Percentiles rank a stretch among this genome's conserved stretches.
phyloP scores from a whole-genome alignment of 2,888 invertebrate genomes.

The Monoplex corrugatus region DNA sequence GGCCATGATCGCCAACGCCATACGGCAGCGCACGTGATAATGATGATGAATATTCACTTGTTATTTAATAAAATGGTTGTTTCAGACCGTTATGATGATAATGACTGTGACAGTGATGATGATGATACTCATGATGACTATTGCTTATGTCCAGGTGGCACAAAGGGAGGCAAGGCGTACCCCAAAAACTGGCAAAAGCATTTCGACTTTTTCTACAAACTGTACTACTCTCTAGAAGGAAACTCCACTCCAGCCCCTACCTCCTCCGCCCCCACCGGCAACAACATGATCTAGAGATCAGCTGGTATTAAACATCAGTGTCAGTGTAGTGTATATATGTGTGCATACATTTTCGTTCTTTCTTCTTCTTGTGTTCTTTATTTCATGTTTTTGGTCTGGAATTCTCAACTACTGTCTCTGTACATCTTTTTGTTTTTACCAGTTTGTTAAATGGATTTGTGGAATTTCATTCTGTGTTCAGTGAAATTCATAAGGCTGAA shows the following conservation, averaged over 20 bases:
- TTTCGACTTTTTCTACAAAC: constrained; percentile 46
- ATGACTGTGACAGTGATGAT: too few relatives aligned
- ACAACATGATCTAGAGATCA: neutral
- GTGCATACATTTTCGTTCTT: neutral
- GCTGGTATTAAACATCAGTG: too few relatives aligned
- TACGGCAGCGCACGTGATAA: too few relatives aligned
- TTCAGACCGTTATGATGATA: too few relatives aligned
- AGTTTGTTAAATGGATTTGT: too few relatives aligned
- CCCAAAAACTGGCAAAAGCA: constrained; percentile 44
- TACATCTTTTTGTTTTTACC: neutral
- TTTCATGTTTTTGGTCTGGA: neutral
- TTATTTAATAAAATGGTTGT: too few relatives aligned
- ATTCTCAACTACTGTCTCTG: neutral
- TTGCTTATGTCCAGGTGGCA: neutral
- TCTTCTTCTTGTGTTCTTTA: neutral
- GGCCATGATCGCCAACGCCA: too few relatives aligned
- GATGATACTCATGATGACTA: too few relatives aligned
- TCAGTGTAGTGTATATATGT: neutral
- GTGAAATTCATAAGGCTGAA: too few relatives aligned
- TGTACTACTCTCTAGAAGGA: constrained; percentile 37
- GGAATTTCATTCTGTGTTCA: too few relatives aligned
- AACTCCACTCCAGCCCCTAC: neutral
- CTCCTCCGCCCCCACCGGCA: neutral
- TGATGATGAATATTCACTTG: too few relatives aligned
- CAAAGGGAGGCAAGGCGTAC: neutral